Conservation (phyloP, 1,140 invertebrate genomes). For the Drosophila kepulauana region DNA sequence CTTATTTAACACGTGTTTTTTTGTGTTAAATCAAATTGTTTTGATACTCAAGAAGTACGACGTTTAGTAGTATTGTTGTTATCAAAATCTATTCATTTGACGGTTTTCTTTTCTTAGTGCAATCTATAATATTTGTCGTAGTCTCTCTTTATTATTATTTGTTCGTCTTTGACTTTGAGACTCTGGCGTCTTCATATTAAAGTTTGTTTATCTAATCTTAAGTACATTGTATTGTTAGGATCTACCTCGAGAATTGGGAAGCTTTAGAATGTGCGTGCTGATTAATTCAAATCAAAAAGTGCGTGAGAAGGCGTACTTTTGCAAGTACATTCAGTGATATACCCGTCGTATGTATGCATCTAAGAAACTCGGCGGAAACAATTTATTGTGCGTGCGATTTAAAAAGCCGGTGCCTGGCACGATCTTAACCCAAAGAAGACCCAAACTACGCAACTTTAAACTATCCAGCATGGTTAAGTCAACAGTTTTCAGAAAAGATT, state of each 20-base stretch:
- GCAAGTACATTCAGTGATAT: background rate
- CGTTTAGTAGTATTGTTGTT: slow-evolving; percentile 29
- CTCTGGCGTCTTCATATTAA: slow-evolving; percentile 23
- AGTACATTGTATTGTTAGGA: slow-evolving; percentile 23
- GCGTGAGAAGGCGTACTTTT: slow-evolving; percentile 46
- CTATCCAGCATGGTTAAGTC: background rate
- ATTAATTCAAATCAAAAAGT: slow-evolving; percentile 46
- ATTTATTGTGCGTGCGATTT: slow-evolving; percentile 50
- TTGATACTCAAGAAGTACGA: slow-evolving; percentile 43
- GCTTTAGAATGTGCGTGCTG: slow-evolving; percentile 30
- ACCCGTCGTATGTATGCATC: background rate
- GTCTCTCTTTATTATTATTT: slow-evolving; percentile 21
- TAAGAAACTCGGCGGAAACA: slow-evolving; percentile 66
- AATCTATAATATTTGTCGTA: slow-evolving; percentile 30
- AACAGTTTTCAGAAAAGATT: background rate
- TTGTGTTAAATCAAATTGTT: slow-evolving; percentile 66
- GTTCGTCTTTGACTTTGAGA: slow-evolving; percentile 39
- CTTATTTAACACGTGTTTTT: slow-evolving; percentile 28
- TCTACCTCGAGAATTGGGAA: background rate
- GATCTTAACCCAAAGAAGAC: slow-evolving; percentile 61
- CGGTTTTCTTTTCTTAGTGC: slow-evolving; percentile 9
- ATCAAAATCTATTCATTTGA: slow-evolving; percentile 35
- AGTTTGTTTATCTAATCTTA: slow-evolving; percentile 17
- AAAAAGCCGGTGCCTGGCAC: slow-evolving; percentile 60
- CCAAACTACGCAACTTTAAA: background rate